phyloP scores from a whole-genome alignment of 2,888 invertebrate species.

The Drosophila infuscata region DNA sequence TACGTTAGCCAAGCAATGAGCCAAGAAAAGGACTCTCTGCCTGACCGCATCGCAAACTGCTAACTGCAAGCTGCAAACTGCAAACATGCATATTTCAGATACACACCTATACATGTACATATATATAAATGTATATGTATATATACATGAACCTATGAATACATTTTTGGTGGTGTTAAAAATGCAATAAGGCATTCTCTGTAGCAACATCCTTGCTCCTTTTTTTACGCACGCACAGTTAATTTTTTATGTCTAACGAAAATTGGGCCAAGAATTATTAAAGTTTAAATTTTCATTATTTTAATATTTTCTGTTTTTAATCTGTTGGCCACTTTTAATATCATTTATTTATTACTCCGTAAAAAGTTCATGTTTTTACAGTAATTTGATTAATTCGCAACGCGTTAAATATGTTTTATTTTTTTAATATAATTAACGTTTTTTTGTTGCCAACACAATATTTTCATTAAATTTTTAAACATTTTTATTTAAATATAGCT shows the following conservation, averaged over 20 bases:
- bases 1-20: constrained; percentile 37
- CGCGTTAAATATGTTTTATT: too few relatives aligned
- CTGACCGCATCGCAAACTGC: constrained; percentile 36
- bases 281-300: constrained; percentile 4
- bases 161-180: constrained; percentile 28
- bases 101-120: not conserved
- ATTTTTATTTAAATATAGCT: not conserved
- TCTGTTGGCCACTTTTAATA: not conserved
- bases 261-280: constrained; percentile 53
- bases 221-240: constrained; percentile 41
- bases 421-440: not conserved
- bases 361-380: not conserved
- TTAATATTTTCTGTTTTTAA: not conserved
- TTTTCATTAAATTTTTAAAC: not conserved
- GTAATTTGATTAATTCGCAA: not conserved
- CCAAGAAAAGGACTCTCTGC: constrained; percentile 20
- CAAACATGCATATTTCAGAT: constrained; percentile 28
- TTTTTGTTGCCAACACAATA: too few relatives aligned
- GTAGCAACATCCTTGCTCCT: constrained; percentile 12
- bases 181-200: constrained; percentile 36
- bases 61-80: constrained; percentile 17
- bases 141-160: constrained; percentile 3
- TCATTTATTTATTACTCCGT: not conserved
- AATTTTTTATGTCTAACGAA: constrained; percentile 53
- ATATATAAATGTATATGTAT: not conserved